Percentiles rank a stretch among this genome's conserved stretches.
Evolutionary conservation across 2,113 vertebrate species (phyloP).

Genomic region (rat (Rattus norvegicus)): DNA sequence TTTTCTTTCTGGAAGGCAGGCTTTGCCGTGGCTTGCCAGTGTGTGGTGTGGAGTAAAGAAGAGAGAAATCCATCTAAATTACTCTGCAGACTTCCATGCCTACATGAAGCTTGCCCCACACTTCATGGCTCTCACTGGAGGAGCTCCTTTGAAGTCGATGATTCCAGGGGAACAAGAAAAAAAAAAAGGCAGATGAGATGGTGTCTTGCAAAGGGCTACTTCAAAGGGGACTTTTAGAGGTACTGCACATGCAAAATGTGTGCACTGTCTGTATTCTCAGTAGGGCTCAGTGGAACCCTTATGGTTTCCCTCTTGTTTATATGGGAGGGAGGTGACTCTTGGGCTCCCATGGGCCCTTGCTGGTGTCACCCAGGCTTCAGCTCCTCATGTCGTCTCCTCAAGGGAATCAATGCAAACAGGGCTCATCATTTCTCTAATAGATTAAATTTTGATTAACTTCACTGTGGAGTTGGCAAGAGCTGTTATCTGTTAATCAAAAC

Average conservation of each 20-base stretch:
- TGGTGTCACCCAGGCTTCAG: not conserved
- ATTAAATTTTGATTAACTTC: slow-evolving; percentile 75
- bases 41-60: not conserved
- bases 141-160: not conserved
- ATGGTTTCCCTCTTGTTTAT: not conserved
- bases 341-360: not conserved
- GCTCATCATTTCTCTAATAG: slow-evolving; percentile 58
- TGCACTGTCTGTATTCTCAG: not conserved
- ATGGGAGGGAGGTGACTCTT: not conserved
- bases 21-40: not conserved
- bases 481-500: slow-evolving; percentile 79
- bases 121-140: not conserved
- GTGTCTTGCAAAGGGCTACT: not conserved
- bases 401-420: slow-evolving; percentile 54
- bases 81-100: not conserved
- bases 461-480: slow-evolving; percentile 68
- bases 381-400: not conserved
- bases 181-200: not conserved
- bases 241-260: not conserved
- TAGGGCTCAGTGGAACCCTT: not conserved
- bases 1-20: not conserved
- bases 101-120: not conserved
- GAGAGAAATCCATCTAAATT: not conserved
- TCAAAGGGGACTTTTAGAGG: slow-evolving; percentile 22
- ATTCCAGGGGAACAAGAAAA: not conserved